These are phyloP conservation scores for Corythornis vintsioides DNA, from an alignment of 2,113 vertebrate genomes.

Conservation along the genomic window DNA sequence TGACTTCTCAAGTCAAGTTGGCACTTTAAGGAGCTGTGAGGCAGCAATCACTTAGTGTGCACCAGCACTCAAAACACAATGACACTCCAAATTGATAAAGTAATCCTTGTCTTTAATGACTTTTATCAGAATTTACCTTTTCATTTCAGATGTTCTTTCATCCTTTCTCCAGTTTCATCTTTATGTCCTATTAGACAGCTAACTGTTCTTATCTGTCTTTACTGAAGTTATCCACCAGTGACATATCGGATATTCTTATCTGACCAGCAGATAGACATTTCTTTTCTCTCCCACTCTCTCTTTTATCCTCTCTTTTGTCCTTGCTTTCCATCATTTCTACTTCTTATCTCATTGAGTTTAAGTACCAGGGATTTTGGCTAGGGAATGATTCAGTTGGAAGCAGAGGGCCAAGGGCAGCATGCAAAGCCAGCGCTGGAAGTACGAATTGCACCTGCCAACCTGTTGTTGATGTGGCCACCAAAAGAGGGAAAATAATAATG, in stretches of 20 bases:
- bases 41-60: background rate
- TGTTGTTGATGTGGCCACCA: background rate
- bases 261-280: background rate
- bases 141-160: background rate
- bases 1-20: background rate
- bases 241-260: background rate
- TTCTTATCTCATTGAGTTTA: background rate
- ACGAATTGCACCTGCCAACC: background rate
- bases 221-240: background rate
- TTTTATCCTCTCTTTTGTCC: background rate
- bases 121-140: background rate
- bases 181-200: background rate
- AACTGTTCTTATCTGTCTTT: background rate
- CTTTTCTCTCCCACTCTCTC: background rate
- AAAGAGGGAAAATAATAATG: slow-evolving; percentile 23
- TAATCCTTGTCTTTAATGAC: background rate
- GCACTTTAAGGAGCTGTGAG: background rate
- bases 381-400: background rate
- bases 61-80: background rate
- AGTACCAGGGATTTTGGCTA: background rate
- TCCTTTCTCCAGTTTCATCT: background rate
- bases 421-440: background rate
- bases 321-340: background rate
- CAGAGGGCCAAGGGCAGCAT: background rate
- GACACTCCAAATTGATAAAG: background rate